Conservation (phyloP, 2,113 vertebrate genomes). For the Natator depressus region DNA sequence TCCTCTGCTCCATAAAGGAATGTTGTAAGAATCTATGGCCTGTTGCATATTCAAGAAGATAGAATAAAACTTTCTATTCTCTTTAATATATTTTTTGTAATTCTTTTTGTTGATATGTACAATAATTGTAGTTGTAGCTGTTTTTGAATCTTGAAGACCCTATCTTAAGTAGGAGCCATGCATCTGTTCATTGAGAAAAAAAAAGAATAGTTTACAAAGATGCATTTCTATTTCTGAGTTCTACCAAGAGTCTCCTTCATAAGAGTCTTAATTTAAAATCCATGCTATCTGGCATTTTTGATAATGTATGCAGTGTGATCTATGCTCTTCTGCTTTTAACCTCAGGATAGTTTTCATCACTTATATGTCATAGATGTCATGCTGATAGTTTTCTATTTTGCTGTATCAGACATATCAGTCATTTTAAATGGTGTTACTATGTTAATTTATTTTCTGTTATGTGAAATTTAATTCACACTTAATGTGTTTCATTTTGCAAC, state of each 20-base stretch:
- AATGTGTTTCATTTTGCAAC: neutral
- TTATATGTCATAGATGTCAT: neutral
- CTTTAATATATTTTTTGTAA: neutral
- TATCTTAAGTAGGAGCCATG: neutral
- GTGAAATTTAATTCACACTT: slow-evolving; percentile 1
- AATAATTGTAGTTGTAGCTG: neutral
- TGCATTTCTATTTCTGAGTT: neutral
- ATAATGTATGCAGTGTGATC: neutral
- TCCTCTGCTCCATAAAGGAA: neutral
- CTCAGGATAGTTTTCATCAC: neutral
- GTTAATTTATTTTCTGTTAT: slow-evolving; percentile 6
- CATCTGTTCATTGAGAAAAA: neutral
- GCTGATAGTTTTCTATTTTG: neutral
- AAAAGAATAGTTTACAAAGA: neutral
- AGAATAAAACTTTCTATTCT: neutral
- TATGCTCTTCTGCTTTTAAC: neutral
- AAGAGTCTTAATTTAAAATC: neutral
- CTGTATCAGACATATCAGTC: neutral
- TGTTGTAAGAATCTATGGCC: neutral
- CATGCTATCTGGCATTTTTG: neutral
- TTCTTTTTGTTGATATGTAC: neutral
- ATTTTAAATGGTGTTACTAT: neutral
- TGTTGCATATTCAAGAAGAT: neutral
- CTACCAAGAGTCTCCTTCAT: neutral
- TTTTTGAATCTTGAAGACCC: neutral